phyloP scores from a whole-genome alignment of 2,113 vertebrate genomes.

The Peucedramus taeniatus region DNA sequence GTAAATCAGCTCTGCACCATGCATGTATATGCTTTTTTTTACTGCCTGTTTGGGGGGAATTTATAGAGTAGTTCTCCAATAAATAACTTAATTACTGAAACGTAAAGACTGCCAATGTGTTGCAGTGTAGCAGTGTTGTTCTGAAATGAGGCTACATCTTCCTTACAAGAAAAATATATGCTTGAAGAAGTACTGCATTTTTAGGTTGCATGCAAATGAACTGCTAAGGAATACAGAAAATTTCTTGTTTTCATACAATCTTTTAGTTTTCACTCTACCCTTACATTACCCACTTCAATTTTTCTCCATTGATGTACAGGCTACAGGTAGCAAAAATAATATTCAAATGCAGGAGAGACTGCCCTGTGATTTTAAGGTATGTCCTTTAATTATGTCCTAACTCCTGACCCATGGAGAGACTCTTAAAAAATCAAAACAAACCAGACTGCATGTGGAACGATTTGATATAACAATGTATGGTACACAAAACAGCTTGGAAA shows the following conservation, averaged over 20 bases:
- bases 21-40: not conserved
- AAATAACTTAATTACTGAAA: conserved; percentile 39
- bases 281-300: not conserved
- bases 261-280: not conserved
- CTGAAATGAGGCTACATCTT: not conserved
- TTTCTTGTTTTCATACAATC: not conserved
- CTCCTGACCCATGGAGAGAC: not conserved
- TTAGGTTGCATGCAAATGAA: not conserved
- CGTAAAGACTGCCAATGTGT: not conserved
- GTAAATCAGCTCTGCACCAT: not conserved
- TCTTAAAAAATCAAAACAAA: not conserved
- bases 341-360: not conserved
- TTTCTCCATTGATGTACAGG: not conserved
- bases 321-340: not conserved
- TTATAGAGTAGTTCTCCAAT: conserved; percentile 15
- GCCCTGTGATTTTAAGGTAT: not conserved
- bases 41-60: not conserved
- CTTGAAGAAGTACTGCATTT: not conserved
- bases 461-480: not conserved
- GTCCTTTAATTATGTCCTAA: not conserved
- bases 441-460: not conserved
- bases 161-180: not conserved
- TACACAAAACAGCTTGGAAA: not conserved
- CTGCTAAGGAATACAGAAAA: not conserved
- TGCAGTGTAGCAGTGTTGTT: not conserved